Evolutionary conservation across 2,888 invertebrate genomes (phyloP).

Genomic region (Polyommatus iphigenia): DNA sequence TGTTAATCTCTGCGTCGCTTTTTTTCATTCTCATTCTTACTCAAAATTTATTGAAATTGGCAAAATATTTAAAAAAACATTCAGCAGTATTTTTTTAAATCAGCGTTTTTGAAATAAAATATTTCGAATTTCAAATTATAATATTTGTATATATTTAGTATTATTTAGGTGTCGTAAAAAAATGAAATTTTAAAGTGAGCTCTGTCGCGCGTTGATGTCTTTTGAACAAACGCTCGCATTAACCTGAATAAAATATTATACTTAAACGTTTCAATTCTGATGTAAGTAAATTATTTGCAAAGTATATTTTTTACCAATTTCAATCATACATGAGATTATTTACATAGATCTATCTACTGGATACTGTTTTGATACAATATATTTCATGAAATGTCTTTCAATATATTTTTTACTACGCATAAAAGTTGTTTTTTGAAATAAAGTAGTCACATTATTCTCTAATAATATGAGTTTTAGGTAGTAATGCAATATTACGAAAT

Average conservation of each 20-base stretch:
- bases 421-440: not conserved
- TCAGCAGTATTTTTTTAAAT: not conserved
- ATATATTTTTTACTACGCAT: too few relatives aligned
- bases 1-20: not conserved
- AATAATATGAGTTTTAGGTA: not conserved
- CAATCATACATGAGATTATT: not conserved
- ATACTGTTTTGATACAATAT: too few relatives aligned
- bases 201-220: slow-evolving; percentile 30
- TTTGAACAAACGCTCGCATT: not conserved
- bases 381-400: too few relatives aligned
- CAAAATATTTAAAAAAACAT: not conserved
- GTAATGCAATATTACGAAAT: not conserved
- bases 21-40: not conserved
- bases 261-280: not conserved
- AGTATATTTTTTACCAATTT: not conserved
- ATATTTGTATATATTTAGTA: too few relatives aligned
- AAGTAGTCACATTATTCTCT: not conserved
- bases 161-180: not conserved
- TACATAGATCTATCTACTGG: not conserved
- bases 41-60: not conserved
- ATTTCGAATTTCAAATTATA: too few relatives aligned
- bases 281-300: not conserved
- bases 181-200: not conserved
- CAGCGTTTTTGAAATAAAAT: too few relatives aligned
- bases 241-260: not conserved